Evolutionary conservation across 2,797 vertebrate genomes (phyloP).

Genomic region (Anas bahamensis): DNA sequence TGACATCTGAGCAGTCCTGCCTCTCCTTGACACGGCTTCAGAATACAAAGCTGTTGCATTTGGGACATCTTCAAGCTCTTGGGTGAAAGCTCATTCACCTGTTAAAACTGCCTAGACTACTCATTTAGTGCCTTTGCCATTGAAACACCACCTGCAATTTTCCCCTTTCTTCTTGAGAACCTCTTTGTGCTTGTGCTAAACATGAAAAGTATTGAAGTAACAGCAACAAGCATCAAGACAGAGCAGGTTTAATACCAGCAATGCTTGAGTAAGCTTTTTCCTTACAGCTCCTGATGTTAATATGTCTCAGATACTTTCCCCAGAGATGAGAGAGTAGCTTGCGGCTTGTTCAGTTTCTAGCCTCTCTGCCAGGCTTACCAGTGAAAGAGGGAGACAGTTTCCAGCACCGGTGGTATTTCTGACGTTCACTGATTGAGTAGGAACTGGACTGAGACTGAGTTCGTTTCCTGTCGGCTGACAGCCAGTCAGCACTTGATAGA

Average conservation of each 20-base stretch:
- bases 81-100: background rate
- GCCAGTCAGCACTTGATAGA: slow-evolving; percentile 19
- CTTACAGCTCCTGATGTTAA: slow-evolving; percentile 3
- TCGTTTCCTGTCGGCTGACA: slow-evolving; percentile 45
- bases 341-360: slow-evolving; percentile 6
- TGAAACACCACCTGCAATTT: background rate
- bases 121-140: background rate
- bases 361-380: slow-evolving; percentile 24
- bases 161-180: background rate
- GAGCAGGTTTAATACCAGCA: background rate
- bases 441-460: slow-evolving; percentile 44
- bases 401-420: slow-evolving; percentile 35
- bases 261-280: slow-evolving; percentile 2
- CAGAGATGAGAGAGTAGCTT: slow-evolving; percentile 2
- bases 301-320: background rate
- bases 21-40: background rate
- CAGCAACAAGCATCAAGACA: background rate
- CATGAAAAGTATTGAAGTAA: background rate
- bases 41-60: slow-evolving; percentile 9
- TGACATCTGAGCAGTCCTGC: background rate
- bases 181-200: background rate
- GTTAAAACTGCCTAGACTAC: background rate
- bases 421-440: background rate
- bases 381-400: slow-evolving; percentile 12
- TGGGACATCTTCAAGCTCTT: background rate